Evolutionary conservation across 1,140 invertebrate genomes (phyloP).

Genomic region (Drosophila rufa): DNA sequence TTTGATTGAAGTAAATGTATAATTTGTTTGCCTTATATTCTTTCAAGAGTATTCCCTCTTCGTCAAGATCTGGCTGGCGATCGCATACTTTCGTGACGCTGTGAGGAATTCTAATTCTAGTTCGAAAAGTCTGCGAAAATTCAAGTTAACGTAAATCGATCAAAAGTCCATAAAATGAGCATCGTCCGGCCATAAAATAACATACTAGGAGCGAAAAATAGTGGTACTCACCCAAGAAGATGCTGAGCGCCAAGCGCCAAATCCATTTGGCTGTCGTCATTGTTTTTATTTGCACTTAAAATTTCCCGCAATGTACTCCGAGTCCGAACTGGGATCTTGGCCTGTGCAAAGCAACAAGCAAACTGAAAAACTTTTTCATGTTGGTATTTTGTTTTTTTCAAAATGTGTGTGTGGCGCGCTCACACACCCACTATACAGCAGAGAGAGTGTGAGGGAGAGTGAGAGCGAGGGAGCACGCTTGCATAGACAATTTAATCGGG

Average conservation of each 20-base stretch:
- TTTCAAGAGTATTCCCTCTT: no score
- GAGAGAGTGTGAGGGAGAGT: not conserved
- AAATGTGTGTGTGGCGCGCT: conserved; percentile 34
- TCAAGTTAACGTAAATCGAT: conserved; percentile 60
- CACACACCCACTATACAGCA: conserved; percentile 17
- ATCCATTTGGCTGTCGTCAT: conserved; percentile 85
- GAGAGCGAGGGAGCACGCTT: conserved; percentile 23
- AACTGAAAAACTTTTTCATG: conserved; percentile 83
- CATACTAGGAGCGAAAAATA: conserved; percentile 10
- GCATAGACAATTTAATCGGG: conserved; percentile 67
- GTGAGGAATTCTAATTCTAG: conserved; percentile 19
- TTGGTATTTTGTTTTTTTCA: conserved; percentile 79
- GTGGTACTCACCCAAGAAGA: conserved; percentile 67
- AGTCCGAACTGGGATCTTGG: conserved; percentile 50
- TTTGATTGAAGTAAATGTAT: no score
- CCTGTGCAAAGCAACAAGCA: conserved; percentile 76
- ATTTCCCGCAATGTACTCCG: conserved; percentile 52
- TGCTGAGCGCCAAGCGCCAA: conserved; percentile 66
- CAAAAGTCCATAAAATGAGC: conserved; percentile 66
- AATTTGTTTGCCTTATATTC: no score
- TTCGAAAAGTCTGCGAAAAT: conserved; percentile 4
- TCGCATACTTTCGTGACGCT: conserved; percentile 7
- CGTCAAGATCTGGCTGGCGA: no score
- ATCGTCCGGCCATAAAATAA: conserved; percentile 29
- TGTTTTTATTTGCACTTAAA: conserved; percentile 77